A percentile compares a stretch with the other conserved stretches of the same genome.
Conservation (phyloP, 2,888 invertebrate genomes). For the Lasioglossum villosulum region DNA sequence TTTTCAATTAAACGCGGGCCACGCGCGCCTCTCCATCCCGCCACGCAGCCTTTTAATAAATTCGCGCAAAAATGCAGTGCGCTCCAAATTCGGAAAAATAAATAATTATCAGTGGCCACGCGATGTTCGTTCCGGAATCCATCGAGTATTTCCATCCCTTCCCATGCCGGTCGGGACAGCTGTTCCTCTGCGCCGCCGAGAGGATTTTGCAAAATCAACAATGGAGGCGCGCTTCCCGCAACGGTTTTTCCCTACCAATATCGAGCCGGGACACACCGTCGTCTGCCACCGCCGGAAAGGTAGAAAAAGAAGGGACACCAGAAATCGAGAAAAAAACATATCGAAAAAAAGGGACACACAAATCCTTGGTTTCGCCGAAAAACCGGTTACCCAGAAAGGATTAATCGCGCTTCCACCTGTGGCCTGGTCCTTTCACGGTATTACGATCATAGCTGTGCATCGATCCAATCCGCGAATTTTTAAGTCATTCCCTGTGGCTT, state of each 20-base stretch:
- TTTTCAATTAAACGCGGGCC: conserved; percentile 51
- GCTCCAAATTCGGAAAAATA: conserved; percentile 46
- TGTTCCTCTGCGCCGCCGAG: conserved; percentile 8
- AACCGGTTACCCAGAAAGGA: conserved; percentile 51
- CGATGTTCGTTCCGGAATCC: conserved; percentile 31
- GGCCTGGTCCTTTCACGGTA: neutral
- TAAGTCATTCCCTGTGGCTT: neutral
- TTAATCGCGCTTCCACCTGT: conserved; percentile 53
- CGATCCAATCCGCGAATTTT: neutral
- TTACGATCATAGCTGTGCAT: neutral
- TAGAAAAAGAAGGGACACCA: conserved; percentile 1
- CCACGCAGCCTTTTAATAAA: conserved; percentile 47
- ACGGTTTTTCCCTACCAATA: conserved; percentile 42
- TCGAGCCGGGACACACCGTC: conserved; percentile 18
- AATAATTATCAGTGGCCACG: conserved; percentile 44
- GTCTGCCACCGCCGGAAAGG: conserved; percentile 1
- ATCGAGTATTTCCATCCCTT: neutral
- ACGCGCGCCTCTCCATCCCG: neutral
- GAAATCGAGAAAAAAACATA: conserved; percentile 10
- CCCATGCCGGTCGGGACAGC: neutral
- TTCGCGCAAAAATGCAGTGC: conserved; percentile 46
- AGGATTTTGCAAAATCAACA: conserved; percentile 49
- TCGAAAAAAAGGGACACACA: conserved; percentile 25
- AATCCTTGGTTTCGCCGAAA: conserved; percentile 42
- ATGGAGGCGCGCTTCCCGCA: conserved; percentile 1